Evolutionary conservation across 2,888 invertebrate genomes (phyloP), one percentile per base, ranked within the genome.

Genomic region (Yponomeuta malinellus): DNA sequence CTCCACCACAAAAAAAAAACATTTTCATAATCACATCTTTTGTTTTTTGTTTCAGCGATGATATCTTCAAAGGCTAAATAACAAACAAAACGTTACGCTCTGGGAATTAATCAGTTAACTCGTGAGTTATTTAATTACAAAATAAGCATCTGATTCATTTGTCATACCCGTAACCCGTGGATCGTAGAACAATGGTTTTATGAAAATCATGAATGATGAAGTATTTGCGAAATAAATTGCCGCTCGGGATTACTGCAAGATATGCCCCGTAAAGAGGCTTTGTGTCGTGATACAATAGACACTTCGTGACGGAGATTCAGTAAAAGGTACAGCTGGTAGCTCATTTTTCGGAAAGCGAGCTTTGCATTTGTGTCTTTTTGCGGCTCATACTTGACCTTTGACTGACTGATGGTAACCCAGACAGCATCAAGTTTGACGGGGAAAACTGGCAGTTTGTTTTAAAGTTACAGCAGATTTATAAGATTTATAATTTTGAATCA

Each of bases 221-320:
- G 77, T 78, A 79, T 83, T 83, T 79, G 80, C 77, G 71, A 79
- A 82, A 82, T 82, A 79, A 82, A 83, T 82, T 78, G 78, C 77
- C 73, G 78, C 76, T 75, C 73, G 74, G 78, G 77, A 81, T 81
- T 77, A 74, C 70, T 76, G 74, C 79, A 78, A 81, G 78, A 83
- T 81, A 79, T 77, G 76, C 80, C 72, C 79, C 77, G 82, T 81
- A 80, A 83, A 78, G 74, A 76, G 76, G 81, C 82, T 84, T 87
- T 87, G 84, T 86, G 74, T 72, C 75, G 71, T 72, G 73, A 76
- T 77, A 86, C 83, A 87, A 85, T 84, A 78, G 82, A 81, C 77
- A 81, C 81, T 84, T 82, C 79, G 77, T 72, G 74, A 72, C 75
- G 77, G 78, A 81, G 82, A 79, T 75, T 72, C 74, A 59, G 52